These are phyloP conservation scores for Eumacrocentrus americanus DNA, from an alignment of 2,888 invertebrate genomes.

Conservation along the genomic window DNA sequence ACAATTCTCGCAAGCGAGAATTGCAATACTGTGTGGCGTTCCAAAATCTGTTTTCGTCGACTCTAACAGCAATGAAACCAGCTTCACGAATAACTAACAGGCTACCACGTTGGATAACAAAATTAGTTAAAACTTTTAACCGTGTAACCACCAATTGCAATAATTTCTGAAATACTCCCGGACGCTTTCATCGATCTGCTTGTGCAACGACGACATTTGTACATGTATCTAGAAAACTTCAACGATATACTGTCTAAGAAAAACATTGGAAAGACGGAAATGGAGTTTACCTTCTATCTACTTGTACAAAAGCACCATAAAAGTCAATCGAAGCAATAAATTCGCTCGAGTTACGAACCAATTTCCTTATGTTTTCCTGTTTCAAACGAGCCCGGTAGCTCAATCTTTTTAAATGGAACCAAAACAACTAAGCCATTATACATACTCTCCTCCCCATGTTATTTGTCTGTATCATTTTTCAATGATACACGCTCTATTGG, in stretches of 20 bases:
- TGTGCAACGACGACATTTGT: neutral
- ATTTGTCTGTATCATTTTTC: constrained; percentile 1
- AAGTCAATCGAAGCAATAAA: neutral
- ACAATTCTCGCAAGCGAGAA: neutral
- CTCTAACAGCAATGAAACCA: neutral
- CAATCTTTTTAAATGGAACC: neutral
- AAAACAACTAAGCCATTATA: no score
- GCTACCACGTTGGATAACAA: neutral
- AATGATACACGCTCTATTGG: neutral
- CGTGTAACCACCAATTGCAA: neutral
- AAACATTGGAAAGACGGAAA: no score
- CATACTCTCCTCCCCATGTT: neutral
- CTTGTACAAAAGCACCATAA: neutral
- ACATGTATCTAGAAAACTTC: no score
- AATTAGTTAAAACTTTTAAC: neutral
- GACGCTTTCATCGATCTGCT: neutral
- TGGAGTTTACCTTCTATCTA: no score
- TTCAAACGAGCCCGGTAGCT: neutral
- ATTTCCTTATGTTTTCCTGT: neutral
- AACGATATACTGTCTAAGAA: no score
- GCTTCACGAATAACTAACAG: neutral
- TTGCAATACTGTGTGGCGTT: neutral
- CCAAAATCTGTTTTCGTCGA: neutral
- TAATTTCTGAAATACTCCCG: neutral
- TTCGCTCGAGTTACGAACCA: neutral